phyloP scores from a whole-genome alignment of 2,888 invertebrate genomes.

The Cataglyphis livida region DNA sequence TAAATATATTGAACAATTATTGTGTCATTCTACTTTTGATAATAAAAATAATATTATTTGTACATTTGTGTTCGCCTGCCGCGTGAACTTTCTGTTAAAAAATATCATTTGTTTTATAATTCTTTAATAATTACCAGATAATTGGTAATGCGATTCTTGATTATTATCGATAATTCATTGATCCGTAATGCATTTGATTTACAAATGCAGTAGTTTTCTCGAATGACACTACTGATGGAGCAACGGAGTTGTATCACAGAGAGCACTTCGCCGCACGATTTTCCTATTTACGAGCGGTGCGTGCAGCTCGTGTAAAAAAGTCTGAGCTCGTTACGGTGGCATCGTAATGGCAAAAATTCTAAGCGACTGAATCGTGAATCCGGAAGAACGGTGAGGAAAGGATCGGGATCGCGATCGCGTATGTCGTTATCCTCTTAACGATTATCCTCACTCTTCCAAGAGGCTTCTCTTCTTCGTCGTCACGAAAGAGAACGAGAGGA shows the following conservation, averaged over 20 bases:
- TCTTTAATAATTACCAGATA: neutral
- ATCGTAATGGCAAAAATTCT: conserved; percentile 55
- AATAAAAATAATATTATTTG: neutral
- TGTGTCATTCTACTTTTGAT: neutral
- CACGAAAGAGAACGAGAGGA: neutral
- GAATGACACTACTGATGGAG: neutral
- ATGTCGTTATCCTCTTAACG: conserved; percentile 57
- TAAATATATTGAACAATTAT: neutral
- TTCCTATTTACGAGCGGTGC: conserved; percentile 28
- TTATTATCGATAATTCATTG: neutral
- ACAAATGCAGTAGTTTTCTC: neutral
- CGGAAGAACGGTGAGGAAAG: conserved; percentile 16
- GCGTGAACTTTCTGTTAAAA: neutral
- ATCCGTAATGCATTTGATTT: neutral
- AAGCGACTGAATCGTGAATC: conserved; percentile 23
- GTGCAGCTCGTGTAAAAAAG: conserved; percentile 25
- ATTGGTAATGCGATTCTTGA: neutral
- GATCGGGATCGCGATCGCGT: conserved; percentile 36
- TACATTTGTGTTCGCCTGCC: neutral
- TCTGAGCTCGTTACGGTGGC: conserved; percentile 1
- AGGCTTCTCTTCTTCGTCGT: neutral
- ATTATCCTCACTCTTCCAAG: conserved; percentile 55
- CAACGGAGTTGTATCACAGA: neutral
- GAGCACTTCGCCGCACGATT: neutral
- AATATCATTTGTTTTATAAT: neutral